Evolutionary conservation across 2,888 invertebrate species (phyloP).

Genomic region (Vannuccia rotundouncinata): DNA sequence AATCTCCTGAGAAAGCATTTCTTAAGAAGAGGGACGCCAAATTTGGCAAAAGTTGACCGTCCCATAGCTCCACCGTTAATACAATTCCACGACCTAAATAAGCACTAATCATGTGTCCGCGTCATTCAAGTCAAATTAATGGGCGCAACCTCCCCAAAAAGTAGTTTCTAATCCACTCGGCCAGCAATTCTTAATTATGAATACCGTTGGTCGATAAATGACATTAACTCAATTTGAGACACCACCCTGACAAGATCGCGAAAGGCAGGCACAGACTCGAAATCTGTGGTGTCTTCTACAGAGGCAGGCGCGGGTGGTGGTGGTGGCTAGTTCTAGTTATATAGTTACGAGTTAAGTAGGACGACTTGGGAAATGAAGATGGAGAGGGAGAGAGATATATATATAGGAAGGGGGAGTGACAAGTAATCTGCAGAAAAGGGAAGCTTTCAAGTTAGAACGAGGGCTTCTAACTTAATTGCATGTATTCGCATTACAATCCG

Average conservation of each 20-base stretch:
- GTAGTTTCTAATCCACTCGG: conserved; percentile 26
- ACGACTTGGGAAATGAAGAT: not conserved
- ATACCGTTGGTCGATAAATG: conserved; percentile 26
- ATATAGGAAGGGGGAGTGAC: conserved; percentile 11
- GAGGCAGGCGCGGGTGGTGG: too few relatives aligned
- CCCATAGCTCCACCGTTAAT: conserved; percentile 10
- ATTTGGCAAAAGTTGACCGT: conserved; percentile 9
- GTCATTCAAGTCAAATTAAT: conserved; percentile 32
- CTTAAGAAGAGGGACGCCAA: not conserved
- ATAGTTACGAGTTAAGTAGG: conserved; percentile 11
- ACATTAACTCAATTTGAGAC: conserved; percentile 26
- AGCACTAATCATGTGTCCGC: conserved; percentile 37
- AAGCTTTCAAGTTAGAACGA: conserved; percentile 23
- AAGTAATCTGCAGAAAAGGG: conserved; percentile 23
- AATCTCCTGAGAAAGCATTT: conserved; percentile 31
- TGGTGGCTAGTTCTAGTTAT: conserved; percentile 19
- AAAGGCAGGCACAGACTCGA: conserved; percentile 7
- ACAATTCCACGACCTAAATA: conserved; percentile 34
- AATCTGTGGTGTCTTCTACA: conserved; percentile 18
- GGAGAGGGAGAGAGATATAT: not conserved
- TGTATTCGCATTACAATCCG: conserved; percentile 23
- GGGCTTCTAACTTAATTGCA: conserved; percentile 26
- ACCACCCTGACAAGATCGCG: conserved; percentile 17
- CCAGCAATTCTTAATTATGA: conserved; percentile 26
- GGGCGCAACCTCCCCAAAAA: conserved; percentile 26